A percentile compares a stretch with the other conserved stretches of the same genome.
phyloP scores from a whole-genome alignment of 1,140 invertebrate species.

The Pseudomyrmex gracilis region DNA sequence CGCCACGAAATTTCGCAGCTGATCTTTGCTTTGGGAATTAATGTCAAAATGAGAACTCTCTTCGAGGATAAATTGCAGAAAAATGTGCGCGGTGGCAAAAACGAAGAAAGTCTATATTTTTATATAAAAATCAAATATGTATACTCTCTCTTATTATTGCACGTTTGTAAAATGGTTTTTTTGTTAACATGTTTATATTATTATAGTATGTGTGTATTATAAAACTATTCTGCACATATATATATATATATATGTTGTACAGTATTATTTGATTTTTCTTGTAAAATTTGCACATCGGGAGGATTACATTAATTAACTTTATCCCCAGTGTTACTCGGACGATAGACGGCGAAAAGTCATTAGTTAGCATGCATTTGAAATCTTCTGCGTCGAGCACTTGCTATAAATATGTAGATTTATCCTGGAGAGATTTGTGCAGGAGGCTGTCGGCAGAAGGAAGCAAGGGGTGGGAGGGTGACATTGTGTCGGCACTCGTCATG shows the following conservation, averaged over 20 bases:
- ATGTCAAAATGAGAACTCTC: neutral
- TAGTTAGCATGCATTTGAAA: slow-evolving; percentile 80
- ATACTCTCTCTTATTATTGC: too few species aligned
- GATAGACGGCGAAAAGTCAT: slow-evolving; percentile 58
- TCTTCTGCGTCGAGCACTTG: slow-evolving; percentile 78
- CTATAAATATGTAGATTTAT: slow-evolving; percentile 80
- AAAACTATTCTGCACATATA: too few species aligned
- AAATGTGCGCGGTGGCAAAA: neutral
- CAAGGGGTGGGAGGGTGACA: slow-evolving; percentile 16
- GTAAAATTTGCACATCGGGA: neutral
- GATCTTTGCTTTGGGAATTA: slow-evolving; percentile 15
- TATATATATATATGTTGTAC: too few species aligned
- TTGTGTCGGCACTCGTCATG: slow-evolving; percentile 54
- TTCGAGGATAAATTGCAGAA: neutral
- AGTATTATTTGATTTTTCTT: neutral
- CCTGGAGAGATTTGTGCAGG: neutral
- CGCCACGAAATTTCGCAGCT: neutral
- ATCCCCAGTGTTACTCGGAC: slow-evolving; percentile 1
- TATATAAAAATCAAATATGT: neutral
- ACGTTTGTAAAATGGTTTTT: neutral
- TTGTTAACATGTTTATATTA: neutral
- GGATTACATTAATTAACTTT: slow-evolving; percentile 29
- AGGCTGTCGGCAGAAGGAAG: neutral
- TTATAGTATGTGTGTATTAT: too few species aligned
- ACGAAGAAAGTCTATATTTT: neutral